These are phyloP conservation scores for Arctocebus calabarensis DNA, from an alignment of 2,797 vertebrate species.

Conservation along the genomic window DNA sequence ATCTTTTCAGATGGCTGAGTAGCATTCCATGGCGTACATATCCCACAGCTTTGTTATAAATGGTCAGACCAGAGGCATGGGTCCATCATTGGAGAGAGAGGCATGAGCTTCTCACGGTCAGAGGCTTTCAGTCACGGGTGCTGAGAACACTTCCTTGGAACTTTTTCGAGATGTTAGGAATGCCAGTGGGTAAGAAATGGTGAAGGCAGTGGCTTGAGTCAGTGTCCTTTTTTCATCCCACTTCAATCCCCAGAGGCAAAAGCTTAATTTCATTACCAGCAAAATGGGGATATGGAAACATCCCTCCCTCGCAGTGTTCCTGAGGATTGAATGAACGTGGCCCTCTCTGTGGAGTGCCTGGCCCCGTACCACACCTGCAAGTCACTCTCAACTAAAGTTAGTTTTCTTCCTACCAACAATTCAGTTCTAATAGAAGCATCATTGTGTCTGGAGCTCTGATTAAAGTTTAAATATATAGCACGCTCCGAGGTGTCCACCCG, in stretches of 20 bases:
- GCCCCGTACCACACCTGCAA: neutral
- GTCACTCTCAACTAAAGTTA: neutral
- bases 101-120: neutral
- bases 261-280: neutral
- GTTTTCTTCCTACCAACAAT: neutral
- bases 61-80: neutral
- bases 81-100: neutral
- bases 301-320: neutral
- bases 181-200: accelerated
- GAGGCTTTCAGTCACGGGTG: neutral
- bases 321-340: neutral
- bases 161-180: no score
- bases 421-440: neutral
- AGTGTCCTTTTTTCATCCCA: no score
- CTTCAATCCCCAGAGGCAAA: neutral
- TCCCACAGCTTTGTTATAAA: neutral
- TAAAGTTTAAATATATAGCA: constrained; percentile 58
- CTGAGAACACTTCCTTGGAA: neutral
- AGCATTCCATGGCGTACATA: no score
- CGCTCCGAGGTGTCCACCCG: neutral
- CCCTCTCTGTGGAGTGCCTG: accelerated
- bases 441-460: neutral
- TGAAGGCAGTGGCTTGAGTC: neutral
- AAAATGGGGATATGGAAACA: neutral
- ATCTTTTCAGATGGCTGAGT: no score